A percentile compares a stretch with the other conserved stretches of the same genome.
Conservation (phyloP, 2,888 invertebrate genomes). For the Matsumyia berberina region DNA sequence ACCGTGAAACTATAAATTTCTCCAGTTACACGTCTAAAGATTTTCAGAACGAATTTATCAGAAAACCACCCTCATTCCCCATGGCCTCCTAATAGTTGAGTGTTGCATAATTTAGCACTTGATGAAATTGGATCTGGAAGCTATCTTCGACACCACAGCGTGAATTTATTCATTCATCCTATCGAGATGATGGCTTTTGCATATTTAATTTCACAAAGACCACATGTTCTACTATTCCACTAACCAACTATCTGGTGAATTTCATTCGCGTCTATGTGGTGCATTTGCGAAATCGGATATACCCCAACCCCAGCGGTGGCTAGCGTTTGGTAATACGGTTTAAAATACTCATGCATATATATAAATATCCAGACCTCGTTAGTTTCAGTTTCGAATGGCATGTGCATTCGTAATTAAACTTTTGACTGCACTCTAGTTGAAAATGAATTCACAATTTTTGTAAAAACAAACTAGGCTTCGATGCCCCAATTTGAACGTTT, state of each 20-base stretch:
- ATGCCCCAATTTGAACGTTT: slow-evolving; percentile 15
- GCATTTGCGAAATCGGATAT: slow-evolving; percentile 38
- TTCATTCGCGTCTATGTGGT: slow-evolving; percentile 9
- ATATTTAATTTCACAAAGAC: slow-evolving; percentile 53
- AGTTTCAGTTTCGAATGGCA: slow-evolving; percentile 12
- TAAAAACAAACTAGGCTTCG: slow-evolving; percentile 12
- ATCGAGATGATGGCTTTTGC: slow-evolving; percentile 31
- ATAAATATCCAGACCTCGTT: slow-evolving; percentile 20
- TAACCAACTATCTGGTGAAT: not conserved
- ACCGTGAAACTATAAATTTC: not conserved
- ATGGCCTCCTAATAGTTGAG: not conserved
- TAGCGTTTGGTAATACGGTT: slow-evolving; percentile 30
- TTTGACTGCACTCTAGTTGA: slow-evolving; percentile 32
- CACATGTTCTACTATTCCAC: slow-evolving; percentile 32
- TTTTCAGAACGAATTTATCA: not conserved
- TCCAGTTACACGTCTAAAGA: not conserved
- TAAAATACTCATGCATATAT: slow-evolving; percentile 28
- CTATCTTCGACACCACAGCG: slow-evolving; percentile 19
- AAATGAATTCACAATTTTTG: not conserved
- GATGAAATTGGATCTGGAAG: slow-evolving; percentile 21
- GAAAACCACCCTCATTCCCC: not conserved
- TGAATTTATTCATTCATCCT: slow-evolving; percentile 31
- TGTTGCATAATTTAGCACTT: slow-evolving; percentile 7
- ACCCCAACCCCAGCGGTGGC: slow-evolving; percentile 20
- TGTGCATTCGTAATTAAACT: slow-evolving; percentile 45